Evolutionary conservation across 2,797 vertebrate species (phyloP).

Genomic region (Hapalemur alaotrensis): DNA sequence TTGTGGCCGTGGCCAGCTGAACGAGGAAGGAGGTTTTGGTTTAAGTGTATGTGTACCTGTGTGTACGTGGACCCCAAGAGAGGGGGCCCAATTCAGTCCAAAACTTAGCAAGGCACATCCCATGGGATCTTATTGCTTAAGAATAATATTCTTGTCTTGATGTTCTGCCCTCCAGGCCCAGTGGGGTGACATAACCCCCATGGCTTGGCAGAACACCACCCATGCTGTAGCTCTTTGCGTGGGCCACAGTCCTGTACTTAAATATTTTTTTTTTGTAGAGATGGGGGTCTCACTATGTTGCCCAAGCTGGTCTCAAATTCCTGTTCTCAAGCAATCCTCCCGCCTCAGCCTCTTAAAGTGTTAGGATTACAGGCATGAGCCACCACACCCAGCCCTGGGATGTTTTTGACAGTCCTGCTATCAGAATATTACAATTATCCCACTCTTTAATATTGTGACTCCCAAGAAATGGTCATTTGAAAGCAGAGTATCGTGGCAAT

Average conservation of each 20-base stretch:
- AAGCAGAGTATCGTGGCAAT: neutral
- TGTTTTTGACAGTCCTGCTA: neutral
- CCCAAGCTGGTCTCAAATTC: neutral
- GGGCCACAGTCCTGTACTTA: too few species aligned
- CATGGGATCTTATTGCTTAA: too few species aligned
- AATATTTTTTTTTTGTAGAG: too few species aligned
- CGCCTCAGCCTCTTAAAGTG: neutral
- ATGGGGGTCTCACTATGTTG: neutral
- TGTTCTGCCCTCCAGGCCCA: too few species aligned
- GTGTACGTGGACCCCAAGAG: neutral
- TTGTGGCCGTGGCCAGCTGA: neutral
- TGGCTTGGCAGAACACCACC: too few species aligned
- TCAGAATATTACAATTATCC: neutral
- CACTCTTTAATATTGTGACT: neutral
- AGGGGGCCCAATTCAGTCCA: too few species aligned
- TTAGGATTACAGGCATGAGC: neutral
- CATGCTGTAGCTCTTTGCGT: too few species aligned
- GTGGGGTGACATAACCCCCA: too few species aligned
- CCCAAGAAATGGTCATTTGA: neutral
- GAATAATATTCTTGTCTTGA: too few species aligned
- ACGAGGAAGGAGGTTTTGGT: neutral
- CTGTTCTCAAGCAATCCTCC: neutral
- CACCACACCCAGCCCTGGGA: neutral
- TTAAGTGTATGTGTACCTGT: neutral
- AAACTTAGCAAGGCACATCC: too few species aligned